A percentile compares a stretch with the other conserved stretches of the same genome.
Conservation (phyloP, 2,113 vertebrate species). For the Hirundichthys speculiger region DNA sequence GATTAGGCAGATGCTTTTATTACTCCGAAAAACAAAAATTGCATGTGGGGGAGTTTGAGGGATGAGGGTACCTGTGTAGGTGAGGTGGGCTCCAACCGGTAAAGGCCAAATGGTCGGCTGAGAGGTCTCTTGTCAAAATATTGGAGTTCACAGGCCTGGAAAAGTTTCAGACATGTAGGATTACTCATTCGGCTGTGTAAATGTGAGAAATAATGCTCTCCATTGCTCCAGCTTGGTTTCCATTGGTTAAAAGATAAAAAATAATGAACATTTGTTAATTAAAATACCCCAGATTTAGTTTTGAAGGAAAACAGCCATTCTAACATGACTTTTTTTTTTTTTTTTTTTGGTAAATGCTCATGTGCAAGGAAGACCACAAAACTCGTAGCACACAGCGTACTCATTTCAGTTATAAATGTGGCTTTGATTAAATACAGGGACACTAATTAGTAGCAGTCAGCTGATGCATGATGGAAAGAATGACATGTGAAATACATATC, state of each 20-base stretch:
- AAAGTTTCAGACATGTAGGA: neutral
- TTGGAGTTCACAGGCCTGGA: conserved; percentile 79
- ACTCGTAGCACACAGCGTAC: neutral
- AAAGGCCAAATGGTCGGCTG: conserved; percentile 81
- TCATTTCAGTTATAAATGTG: neutral
- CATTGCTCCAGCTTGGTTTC: neutral
- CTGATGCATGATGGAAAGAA: neutral
- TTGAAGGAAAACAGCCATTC: too few relatives aligned
- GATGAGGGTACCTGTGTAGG: conserved; percentile 85
- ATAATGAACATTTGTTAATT: neutral
- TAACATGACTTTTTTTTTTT: too few relatives aligned
- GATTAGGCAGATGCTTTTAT: too few relatives aligned
- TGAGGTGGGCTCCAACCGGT: conserved; percentile 82
- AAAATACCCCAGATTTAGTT: too few relatives aligned
- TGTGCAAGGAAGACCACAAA: neutral
- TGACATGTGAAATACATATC: neutral
- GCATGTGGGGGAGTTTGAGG: too few relatives aligned
- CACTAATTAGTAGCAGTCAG: neutral
- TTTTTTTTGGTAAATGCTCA: too few relatives aligned
- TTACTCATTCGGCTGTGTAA: neutral
- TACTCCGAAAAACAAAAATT: too few relatives aligned
- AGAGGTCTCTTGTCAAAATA: conserved; percentile 84
- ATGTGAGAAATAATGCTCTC: too few relatives aligned
- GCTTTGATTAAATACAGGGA: neutral
- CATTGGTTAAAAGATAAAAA: too few relatives aligned